Evolutionary conservation across 2,797 vertebrate genomes (phyloP).

Genomic region (Uromys caudimaculatus): DNA sequence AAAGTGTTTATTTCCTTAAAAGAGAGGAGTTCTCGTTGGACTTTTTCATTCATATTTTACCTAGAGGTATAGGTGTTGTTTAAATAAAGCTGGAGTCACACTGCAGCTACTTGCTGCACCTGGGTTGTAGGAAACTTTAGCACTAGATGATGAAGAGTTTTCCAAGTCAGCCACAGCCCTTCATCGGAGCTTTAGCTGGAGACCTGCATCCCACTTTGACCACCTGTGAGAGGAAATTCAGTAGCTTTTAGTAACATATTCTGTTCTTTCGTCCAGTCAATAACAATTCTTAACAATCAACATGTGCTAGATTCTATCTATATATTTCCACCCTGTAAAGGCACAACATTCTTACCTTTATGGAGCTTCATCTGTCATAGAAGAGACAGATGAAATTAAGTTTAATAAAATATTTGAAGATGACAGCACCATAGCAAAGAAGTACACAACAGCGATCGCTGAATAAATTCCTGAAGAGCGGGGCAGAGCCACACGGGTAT

Average conservation of each 20-base stretch:
- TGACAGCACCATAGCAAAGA: background rate
- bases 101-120: background rate
- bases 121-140: conserved; percentile 9
- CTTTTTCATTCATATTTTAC: conserved; percentile 11
- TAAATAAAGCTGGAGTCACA: background rate
- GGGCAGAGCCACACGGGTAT: background rate
- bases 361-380: background rate
- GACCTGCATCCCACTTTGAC: background rate
- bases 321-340: background rate
- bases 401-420: background rate
- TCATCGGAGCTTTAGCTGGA: background rate
- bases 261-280: conserved; percentile 3
- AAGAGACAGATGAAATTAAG: background rate
- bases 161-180: background rate
- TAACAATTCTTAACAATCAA: conserved; percentile 18
- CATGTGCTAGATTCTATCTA: background rate
- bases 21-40: background rate
- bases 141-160: conserved; percentile 22
- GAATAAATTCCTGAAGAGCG: background rate
- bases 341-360: background rate
- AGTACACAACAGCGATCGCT: background rate
- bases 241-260: background rate
- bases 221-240: background rate
- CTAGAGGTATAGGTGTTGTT: background rate
- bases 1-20: background rate